Percentiles rank a stretch among this genome's conserved stretches.
Evolutionary conservation across 2,888 invertebrate species (phyloP).

Genomic region (Oscheius myriophilus): DNA sequence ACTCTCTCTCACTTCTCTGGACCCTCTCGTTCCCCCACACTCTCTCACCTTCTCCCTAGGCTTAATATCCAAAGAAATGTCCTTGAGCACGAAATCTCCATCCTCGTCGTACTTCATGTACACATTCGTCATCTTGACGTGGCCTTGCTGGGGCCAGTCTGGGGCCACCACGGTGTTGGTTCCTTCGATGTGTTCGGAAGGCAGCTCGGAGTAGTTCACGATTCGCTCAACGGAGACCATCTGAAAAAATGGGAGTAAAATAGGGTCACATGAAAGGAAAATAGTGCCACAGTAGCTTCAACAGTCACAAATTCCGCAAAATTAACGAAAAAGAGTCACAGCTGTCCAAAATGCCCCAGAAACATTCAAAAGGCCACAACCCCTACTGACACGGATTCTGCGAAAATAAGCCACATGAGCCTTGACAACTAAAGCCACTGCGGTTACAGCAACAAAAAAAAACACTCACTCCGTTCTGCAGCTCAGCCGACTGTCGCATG

Average conservation of each 20-base stretch:
- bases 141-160: slow-evolving; percentile 79
- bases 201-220: slow-evolving; percentile 81
- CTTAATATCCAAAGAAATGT: slow-evolving; percentile 73
- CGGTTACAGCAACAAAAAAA: too few species aligned
- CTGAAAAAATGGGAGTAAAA: slow-evolving; percentile 63
- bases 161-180: slow-evolving; percentile 14
- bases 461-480: slow-evolving; percentile 73
- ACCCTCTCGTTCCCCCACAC: background rate
- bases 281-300: too few species aligned
- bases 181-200: slow-evolving; percentile 76
- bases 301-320: too few species aligned
- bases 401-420: too few species aligned
- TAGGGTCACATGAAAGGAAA: too few species aligned
- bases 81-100: slow-evolving; percentile 42
- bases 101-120: slow-evolving; percentile 48
- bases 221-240: slow-evolving; percentile 82
- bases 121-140: slow-evolving; percentile 71
- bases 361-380: too few species aligned
- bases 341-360: too few species aligned
- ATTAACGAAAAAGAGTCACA: too few species aligned
- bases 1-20: background rate
- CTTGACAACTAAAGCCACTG: too few species aligned
- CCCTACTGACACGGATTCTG: too few species aligned
- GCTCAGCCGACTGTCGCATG: slow-evolving; percentile 87
- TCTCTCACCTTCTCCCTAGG: slow-evolving; percentile 74